Evolutionary conservation across 1,140 invertebrate species (phyloP).

Genomic region (Whitmania pigra): DNA sequence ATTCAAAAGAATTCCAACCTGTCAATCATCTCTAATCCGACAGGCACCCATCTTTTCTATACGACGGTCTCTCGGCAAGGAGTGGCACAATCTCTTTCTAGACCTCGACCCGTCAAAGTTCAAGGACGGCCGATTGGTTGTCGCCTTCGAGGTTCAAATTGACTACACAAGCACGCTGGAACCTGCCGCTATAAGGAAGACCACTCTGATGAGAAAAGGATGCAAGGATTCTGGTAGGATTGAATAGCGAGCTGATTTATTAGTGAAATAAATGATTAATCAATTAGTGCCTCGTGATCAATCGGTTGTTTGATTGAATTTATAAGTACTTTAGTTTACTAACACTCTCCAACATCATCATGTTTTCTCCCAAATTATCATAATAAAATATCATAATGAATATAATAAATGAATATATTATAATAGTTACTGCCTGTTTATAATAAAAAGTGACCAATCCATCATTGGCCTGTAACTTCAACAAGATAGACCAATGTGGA

Average conservation of each 20-base stretch:
- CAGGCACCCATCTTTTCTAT: not conserved
- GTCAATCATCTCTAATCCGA: too few species aligned
- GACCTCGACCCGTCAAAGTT: not conserved
- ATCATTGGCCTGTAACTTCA: not conserved
- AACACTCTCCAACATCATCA: too few species aligned
- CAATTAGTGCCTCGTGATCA: too few species aligned
- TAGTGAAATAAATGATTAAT: too few species aligned
- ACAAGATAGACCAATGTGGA: slow-evolving; percentile 11
- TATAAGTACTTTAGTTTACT: too few species aligned
- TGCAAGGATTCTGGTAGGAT: not conserved
- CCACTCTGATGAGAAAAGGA: not conserved
- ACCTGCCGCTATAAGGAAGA: not conserved
- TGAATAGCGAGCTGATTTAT: too few species aligned
- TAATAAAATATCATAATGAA: too few species aligned
- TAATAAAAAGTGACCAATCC: not conserved
- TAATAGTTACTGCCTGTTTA: too few species aligned
- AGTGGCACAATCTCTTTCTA: slow-evolving; percentile 4
- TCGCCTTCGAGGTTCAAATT: not conserved
- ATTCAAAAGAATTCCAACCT: too few species aligned
- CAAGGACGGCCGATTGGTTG: not conserved
- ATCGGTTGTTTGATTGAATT: too few species aligned
- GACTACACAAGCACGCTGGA: not conserved
- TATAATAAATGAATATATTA: too few species aligned
- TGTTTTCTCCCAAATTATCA: too few species aligned
- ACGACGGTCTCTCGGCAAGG: not conserved